Conservation (phyloP, 2,888 invertebrate species). For the Clanis bilineata region DNA sequence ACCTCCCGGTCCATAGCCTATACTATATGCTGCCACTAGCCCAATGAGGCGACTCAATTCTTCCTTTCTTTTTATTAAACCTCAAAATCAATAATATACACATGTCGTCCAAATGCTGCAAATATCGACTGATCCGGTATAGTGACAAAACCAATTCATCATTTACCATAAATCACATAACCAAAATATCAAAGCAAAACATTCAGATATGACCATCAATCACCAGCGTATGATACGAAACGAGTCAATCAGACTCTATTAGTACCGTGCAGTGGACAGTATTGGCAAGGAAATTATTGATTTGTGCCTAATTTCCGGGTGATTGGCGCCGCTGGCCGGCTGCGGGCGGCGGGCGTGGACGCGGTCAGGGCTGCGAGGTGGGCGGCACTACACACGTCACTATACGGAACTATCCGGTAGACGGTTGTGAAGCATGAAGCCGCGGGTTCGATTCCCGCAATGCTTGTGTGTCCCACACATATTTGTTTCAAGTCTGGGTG, state of each 20-base stretch:
- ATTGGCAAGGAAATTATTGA: slow-evolving; percentile 74
- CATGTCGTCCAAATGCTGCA: no score
- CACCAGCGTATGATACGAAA: not conserved
- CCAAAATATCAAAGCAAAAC: not conserved
- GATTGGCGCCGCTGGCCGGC: slow-evolving; percentile 47
- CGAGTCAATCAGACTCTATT: slow-evolving; percentile 67
- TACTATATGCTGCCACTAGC: no score
- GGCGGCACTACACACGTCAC: slow-evolving; percentile 2
- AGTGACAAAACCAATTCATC: not conserved
- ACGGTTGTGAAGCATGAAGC: no score
- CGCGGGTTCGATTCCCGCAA: no score
- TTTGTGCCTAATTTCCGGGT: slow-evolving; percentile 75
- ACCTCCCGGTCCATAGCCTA: no score
- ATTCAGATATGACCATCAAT: not conserved
- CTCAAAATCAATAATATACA: no score
- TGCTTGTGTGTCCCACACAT: no score
- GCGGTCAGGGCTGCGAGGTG: slow-evolving; percentile 45
- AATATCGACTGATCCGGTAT: no score
- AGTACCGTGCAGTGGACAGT: slow-evolving; percentile 52
- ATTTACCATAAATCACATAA: not conserved
- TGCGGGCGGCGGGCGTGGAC: slow-evolving; percentile 60
- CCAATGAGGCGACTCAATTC: no score
- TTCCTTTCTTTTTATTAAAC: no score
- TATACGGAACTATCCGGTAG: not conserved
- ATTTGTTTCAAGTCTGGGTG: no score